Percentiles rank a stretch among this genome's conserved stretches.
Conservation (phyloP, 2,797 vertebrate genomes). For the Gymnocypris eckloni region DNA sequence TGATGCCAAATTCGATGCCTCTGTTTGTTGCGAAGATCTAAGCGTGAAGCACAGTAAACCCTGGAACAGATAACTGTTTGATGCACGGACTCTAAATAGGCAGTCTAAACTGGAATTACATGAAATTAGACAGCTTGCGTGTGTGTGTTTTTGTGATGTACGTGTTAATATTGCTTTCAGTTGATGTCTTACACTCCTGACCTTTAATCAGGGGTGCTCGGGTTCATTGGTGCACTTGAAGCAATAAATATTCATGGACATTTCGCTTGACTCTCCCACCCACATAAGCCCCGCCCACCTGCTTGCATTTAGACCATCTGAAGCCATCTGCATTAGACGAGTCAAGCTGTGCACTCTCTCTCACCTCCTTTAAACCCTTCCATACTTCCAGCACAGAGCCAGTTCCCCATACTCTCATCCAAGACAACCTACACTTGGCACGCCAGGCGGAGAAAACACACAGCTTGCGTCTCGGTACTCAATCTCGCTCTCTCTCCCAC, state of each 20-base stretch:
- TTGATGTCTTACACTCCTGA: conserved; percentile 59
- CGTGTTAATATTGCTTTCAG: neutral
- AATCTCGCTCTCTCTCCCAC: conserved; percentile 51
- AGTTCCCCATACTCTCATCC: conserved; percentile 70
- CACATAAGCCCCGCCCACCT: conserved; percentile 65
- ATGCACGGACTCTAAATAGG: conserved; percentile 47
- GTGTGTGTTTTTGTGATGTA: neutral
- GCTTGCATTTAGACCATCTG: conserved; percentile 67
- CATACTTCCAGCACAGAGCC: conserved; percentile 68
- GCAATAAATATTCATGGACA: conserved; percentile 79
- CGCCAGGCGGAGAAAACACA: conserved; percentile 67
- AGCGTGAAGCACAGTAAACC: conserved; percentile 44
- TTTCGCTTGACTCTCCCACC: conserved; percentile 35
- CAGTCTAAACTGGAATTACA: conserved; percentile 16
- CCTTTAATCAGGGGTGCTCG: conserved; percentile 67
- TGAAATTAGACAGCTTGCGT: conserved; percentile 1
- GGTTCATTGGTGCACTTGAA: conserved; percentile 74
- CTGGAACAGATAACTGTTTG: conserved; percentile 53
- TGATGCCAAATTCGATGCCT: conserved; percentile 44
- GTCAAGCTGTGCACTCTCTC: conserved; percentile 73
- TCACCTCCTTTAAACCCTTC: conserved; percentile 68
- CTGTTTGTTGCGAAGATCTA: conserved; percentile 48
- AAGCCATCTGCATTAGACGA: conserved; percentile 79
- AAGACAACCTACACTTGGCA: conserved; percentile 80
- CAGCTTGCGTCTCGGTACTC: conserved; percentile 55